Conservation (phyloP, 2,888 invertebrate species). For the Candidula unifasciata region DNA sequence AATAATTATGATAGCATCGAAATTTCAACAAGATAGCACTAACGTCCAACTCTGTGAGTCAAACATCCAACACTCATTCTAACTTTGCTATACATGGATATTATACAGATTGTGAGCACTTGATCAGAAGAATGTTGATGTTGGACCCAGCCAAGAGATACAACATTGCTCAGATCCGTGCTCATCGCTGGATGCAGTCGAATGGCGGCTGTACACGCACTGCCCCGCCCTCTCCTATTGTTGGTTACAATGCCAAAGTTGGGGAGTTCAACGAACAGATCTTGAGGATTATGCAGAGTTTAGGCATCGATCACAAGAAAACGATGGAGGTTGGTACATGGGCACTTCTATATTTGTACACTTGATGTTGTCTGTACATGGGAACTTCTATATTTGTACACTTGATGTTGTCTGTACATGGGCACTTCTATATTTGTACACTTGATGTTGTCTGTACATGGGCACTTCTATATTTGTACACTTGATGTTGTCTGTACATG, state of each 20-base stretch:
- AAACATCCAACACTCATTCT: not conserved
- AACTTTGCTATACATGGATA: not conserved
- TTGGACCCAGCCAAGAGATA: constrained; percentile 93
- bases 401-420: too few relatives aligned
- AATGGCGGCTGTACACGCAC: constrained; percentile 64
- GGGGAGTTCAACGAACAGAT: constrained; percentile 94
- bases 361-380: too few relatives aligned
- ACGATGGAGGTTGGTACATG: constrained; percentile 88
- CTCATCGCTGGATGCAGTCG: constrained; percentile 90
- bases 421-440: too few relatives aligned
- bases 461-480: too few relatives aligned
- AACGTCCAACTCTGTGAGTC: too few relatives aligned
- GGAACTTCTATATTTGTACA: too few relatives aligned
- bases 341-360: not conserved
- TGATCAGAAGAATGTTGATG: constrained; percentile 96
- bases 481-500: too few relatives aligned
- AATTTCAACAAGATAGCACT: too few relatives aligned
- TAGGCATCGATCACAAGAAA: constrained; percentile 93
- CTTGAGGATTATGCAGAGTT: constrained; percentile 92
- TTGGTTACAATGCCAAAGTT: constrained; percentile 74
- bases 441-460: too few relatives aligned
- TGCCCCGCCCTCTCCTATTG: constrained; percentile 72
- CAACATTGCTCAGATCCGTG: constrained; percentile 92
- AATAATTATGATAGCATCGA: too few relatives aligned
- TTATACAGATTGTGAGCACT: constrained; percentile 91